Base-by-base conservation (phyloP, 2,888 invertebrate species). In the Morpho achilles region DNA sequence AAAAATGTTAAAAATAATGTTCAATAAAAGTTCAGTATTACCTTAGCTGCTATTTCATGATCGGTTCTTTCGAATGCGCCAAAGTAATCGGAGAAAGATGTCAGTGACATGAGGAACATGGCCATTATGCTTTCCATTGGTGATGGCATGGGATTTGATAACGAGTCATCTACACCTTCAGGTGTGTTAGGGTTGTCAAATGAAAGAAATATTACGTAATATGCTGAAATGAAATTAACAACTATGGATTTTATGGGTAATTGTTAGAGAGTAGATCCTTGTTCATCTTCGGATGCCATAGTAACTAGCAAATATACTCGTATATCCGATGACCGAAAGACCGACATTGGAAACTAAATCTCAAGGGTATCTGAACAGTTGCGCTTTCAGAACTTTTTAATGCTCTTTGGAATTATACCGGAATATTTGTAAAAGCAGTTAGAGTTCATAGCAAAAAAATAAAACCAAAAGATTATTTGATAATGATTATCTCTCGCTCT, bases 51-150 rank as follows among this genome's bases (percentile, higher is more conserved):
- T 63, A 94, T 93, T 78, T 96, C 96, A 79, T 98, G 96, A 71
- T 96, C 95, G 0, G 98, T 97, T 68, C 95, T 93, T 66, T 96
- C 96, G 79, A 99, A 97, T 0, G 97, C 96, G 42, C 94, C 94
- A 75, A 97, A 99, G 78, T 98, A 98, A 76, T 98, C 97, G 0
- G 97, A 98, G 81, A 99, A 99, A 69, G 98, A 98, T 2, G 98
- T 98, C 71, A 99, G 92, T 0, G 99, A 99, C 97, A 99, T 99
- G 56, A 99, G 93, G 80, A 99, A 99, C 97, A 99, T 98, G 0
- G 98, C 98, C 93, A 99, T 97, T 43, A 99, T 93, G 10, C 98
- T 97, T 84, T 99, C 99, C 87, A 96, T 95, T 0, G 98, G 97
- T 39, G 97, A 96, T 0, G 96, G 95, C 94, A 97, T 95, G 0